Base-by-base conservation (phyloP, 2,113 vertebrate species). In the Nibea albiflora region DNA sequence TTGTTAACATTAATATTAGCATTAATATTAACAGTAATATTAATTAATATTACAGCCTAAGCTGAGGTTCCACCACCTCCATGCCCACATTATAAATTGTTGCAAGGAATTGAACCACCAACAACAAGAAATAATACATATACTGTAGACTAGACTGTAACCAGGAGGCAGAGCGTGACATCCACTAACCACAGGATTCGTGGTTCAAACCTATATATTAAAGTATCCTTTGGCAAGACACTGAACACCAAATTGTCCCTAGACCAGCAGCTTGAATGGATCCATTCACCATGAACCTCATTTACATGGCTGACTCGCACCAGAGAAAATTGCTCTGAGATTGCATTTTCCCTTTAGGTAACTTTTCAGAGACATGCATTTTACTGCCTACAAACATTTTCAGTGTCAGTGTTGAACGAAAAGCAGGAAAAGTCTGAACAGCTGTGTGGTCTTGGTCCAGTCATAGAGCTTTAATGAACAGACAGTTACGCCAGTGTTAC, bases 401-500 rank as follows among this genome's bases (percentile, higher is more conserved):
- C 20, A 75, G 31, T 58, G 17, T 64, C 4, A 39, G 8, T 65
- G 24, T 26, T 26, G 16, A 66, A 42, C 47, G 54, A 64, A 5
- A 11, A 74, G 44, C 17, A 74, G 57, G 54, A 61, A 9, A 39
- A 62, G 2, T 20, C 65, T 57, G 31, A 31, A 81, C n/a, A 76
- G 11, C 24, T 24, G 57, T 49, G 24, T 53, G 67, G 54, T 67
- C 68, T 87, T 86, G 90, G 85, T 90, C 80, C 82, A 91, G 78
- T 85, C 90, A 91, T 85, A 86, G 85, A 93, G 82, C 87, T 97
- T 98, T 98, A 99, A 98, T 98, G 95, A 96, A 89, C 95, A 96
- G 73, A 98, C 96, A 96, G 94, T 96, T 96, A 97, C 90, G 95
- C 96, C 96, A 97, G 96, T 96, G 96, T 96, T 97, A 97, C 96